A percentile compares a stretch with the other conserved stretches of the same genome.
Conservation (phyloP, 2,113 vertebrate genomes). For the Clupea harengus region DNA sequence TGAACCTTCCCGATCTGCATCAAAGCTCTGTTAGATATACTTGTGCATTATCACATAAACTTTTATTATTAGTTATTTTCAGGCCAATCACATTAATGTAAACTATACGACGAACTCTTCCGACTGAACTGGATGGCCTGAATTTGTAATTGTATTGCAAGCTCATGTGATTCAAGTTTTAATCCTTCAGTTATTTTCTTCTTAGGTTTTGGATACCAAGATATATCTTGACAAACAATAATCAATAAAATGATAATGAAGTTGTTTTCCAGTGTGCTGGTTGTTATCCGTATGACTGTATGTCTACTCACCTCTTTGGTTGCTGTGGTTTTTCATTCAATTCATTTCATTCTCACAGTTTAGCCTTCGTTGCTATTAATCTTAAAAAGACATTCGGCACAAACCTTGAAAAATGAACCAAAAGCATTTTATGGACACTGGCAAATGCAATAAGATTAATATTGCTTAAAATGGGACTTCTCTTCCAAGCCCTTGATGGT, state of each 20-base stretch:
- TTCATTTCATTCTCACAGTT: slow-evolving; percentile 15
- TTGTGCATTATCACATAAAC: background rate
- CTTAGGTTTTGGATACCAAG: background rate
- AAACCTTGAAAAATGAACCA: background rate
- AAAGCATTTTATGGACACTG: background rate
- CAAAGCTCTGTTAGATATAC: background rate
- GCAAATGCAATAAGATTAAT: background rate
- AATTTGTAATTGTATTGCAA: background rate
- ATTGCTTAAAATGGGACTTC: background rate
- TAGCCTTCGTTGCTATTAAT: slow-evolving; percentile 22
- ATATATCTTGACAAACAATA: background rate
- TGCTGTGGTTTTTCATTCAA: background rate
- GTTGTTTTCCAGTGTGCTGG: background rate
- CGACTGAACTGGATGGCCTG: background rate
- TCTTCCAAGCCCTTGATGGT: background rate
- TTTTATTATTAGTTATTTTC: background rate
- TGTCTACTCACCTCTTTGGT: slow-evolving; percentile 5
- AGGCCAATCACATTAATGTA: background rate
- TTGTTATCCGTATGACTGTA: background rate
- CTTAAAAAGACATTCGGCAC: background rate
- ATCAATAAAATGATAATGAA: background rate
- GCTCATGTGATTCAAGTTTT: background rate
- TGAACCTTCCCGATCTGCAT: background rate
- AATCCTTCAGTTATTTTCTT: background rate
- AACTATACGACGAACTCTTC: background rate